Percentiles rank a stretch among this genome's conserved stretches.
These are phyloP conservation scores for Leptodactylus fallax DNA, from an alignment of 2,797 vertebrate species.

Conservation along the genomic window DNA sequence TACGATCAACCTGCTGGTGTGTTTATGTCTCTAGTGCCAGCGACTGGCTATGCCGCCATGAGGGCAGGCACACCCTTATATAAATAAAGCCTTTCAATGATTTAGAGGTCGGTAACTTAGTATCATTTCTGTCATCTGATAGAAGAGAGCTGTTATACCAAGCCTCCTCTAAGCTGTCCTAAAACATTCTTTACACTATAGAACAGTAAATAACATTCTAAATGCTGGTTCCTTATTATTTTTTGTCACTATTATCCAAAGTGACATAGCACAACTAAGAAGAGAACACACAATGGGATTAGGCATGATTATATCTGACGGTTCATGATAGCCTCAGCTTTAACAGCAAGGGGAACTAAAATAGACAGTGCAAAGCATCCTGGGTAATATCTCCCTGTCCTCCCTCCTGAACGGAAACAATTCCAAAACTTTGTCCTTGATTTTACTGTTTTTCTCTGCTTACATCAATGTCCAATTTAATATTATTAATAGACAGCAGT, in stretches of 20 bases:
- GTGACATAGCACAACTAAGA: slow-evolving; percentile 40
- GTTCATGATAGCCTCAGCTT: slow-evolving; percentile 35
- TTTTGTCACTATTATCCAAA: slow-evolving; percentile 42
- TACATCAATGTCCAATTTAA: slow-evolving; percentile 43
- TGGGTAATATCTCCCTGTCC: not conserved
- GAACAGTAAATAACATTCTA: slow-evolving; percentile 12
- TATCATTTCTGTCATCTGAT: not conserved
- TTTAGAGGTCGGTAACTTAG: not conserved
- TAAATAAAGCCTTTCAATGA: not conserved
- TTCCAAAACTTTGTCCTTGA: slow-evolving; percentile 37
- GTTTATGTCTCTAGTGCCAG: not conserved
- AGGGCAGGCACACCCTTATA: not conserved
- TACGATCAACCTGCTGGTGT: not conserved
- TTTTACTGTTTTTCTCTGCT: slow-evolving; percentile 39
- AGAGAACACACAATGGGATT: slow-evolving; percentile 32
- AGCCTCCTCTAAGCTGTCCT: not conserved
- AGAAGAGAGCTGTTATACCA: no score
- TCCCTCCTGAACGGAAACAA: slow-evolving; percentile 9
- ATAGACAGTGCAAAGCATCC: slow-evolving; percentile 26
- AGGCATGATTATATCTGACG: slow-evolving; percentile 30
- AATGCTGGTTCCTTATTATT: slow-evolving; percentile 41
- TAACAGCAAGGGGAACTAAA: slow-evolving; percentile 35
- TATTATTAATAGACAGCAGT: slow-evolving; percentile 31
- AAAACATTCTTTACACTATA: not conserved
- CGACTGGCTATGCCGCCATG: not conserved